Evolutionary conservation across 1,140 invertebrate species (phyloP).

Genomic region (Zeugodacus cucurbitae): DNA sequence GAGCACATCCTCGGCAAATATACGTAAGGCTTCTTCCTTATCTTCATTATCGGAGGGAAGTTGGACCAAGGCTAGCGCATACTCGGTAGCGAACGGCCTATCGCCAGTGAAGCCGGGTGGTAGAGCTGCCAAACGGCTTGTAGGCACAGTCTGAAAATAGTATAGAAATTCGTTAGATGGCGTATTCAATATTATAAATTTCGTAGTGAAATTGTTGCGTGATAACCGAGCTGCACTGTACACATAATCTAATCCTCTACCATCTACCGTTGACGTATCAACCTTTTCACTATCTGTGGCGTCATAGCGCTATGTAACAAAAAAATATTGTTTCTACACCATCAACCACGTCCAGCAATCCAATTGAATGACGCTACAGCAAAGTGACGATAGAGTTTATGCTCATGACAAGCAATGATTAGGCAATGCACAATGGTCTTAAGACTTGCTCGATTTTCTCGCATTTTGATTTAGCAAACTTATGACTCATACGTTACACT

Average conservation of each 20-base stretch:
- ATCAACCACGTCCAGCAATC: not conserved
- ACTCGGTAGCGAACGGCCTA: conserved; percentile 87
- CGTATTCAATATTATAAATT: not conserved
- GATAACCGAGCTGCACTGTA: not conserved
- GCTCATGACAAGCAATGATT: conserved; percentile 46
- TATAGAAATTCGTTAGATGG: not conserved
- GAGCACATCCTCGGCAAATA: conserved; percentile 75
- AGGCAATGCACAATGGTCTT: conserved; percentile 39
- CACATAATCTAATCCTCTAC: conserved; percentile 49
- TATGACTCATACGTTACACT: conserved; percentile 67
- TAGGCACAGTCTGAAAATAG: conserved; percentile 63
- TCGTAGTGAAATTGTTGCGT: not conserved
- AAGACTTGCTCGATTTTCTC: not conserved
- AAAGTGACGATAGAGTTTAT: conserved; percentile 43
- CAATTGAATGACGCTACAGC: not conserved
- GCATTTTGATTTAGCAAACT: conserved; percentile 61
- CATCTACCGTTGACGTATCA: conserved; percentile 41
- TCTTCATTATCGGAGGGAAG: conserved; percentile 89
- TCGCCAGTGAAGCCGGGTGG: conserved; percentile 82
- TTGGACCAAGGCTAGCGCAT: conserved; percentile 82
- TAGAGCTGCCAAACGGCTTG: conserved; percentile 77
- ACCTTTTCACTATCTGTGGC: not conserved
- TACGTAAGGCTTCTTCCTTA: conserved; percentile 77
- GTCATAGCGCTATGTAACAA: conserved; percentile 30
- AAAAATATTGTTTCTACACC: conserved; percentile 43